Evolutionary conservation across 2,888 invertebrate genomes (phyloP).

Genomic region (Congeria kusceri): DNA sequence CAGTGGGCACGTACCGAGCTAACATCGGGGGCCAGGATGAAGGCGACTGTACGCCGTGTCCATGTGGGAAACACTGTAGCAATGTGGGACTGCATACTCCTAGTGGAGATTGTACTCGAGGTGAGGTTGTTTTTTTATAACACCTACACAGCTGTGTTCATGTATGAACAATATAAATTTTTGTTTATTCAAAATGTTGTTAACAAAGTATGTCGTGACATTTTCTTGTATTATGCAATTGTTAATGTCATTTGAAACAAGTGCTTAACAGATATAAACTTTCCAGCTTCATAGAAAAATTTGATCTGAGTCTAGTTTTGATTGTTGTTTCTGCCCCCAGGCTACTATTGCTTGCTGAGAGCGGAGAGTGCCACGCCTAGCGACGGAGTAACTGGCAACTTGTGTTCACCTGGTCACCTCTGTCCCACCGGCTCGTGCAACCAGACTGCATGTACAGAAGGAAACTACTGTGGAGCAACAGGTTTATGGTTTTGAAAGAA

Average conservation of each 20-base stretch:
- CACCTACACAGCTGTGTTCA: too few relatives aligned
- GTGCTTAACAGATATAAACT: too few relatives aligned
- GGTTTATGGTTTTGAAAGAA: conserved; percentile 19
- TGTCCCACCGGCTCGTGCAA: conserved; percentile 77
- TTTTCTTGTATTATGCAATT: too few relatives aligned
- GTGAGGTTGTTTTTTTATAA: conserved; percentile 59
- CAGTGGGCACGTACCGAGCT: conserved; percentile 77
- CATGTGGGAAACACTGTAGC: conserved; percentile 81
- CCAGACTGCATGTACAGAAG: conserved; percentile 78
- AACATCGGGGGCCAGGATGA: conserved; percentile 69
- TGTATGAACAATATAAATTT: too few relatives aligned
- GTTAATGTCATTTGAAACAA: too few relatives aligned
- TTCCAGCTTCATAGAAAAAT: too few relatives aligned
- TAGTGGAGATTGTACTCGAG: conserved; percentile 79
- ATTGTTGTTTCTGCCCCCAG: conserved; percentile 56
- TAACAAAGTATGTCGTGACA: too few relatives aligned
- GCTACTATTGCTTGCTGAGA: conserved; percentile 80
- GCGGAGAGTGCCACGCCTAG: conserved; percentile 78
- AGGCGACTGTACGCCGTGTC: conserved; percentile 80
- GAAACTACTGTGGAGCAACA: conserved; percentile 73
- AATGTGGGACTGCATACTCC: conserved; percentile 74
- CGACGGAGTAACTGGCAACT: conserved; percentile 82
- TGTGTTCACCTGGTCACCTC: conserved; percentile 79
- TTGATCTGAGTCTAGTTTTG: not conserved
- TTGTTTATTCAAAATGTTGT: too few relatives aligned